phyloP scores from a whole-genome alignment of 2,888 invertebrate species.

The Sarcophaga variegata region DNA sequence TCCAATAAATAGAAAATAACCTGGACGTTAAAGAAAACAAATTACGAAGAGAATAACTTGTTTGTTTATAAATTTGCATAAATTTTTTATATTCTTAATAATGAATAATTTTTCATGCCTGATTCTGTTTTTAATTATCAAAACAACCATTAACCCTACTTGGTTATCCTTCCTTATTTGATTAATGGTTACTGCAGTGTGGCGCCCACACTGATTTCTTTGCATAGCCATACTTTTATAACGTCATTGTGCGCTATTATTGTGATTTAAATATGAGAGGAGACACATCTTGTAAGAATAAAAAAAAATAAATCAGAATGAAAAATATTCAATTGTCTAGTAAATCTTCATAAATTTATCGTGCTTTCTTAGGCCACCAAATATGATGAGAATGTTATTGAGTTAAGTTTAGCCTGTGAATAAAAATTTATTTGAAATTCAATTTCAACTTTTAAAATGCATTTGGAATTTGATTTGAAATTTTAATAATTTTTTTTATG shows the following conservation, averaged over 20 bases:
- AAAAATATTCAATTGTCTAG: slow-evolving; percentile 17
- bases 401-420: background rate
- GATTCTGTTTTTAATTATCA: too few relatives aligned
- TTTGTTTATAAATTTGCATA: too few relatives aligned
- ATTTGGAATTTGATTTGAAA: background rate
- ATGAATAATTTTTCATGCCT: too few relatives aligned
- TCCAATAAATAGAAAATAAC: too few relatives aligned
- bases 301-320: background rate
- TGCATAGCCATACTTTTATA: slow-evolving; percentile 20
- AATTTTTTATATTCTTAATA: too few relatives aligned
- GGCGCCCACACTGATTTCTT: slow-evolving; percentile 46
- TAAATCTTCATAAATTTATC: slow-evolving; percentile 43
- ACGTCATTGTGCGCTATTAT: slow-evolving; percentile 11
- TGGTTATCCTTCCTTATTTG: background rate
- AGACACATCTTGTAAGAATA: slow-evolving; percentile 23
- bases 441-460: background rate
- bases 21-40: too few relatives aligned
- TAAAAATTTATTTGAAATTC: background rate
- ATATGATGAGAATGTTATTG: slow-evolving; percentile 19
- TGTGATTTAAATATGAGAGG: slow-evolving; percentile 14
- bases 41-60: too few relatives aligned
- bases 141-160: slow-evolving; percentile 10
- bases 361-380: slow-evolving; percentile 11
- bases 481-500: slow-evolving; percentile 18
- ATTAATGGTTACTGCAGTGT: slow-evolving; percentile 12